These are phyloP conservation scores for Takifugu rubripes DNA, from an alignment of 2,797 vertebrate species.

Conservation along the genomic window DNA sequence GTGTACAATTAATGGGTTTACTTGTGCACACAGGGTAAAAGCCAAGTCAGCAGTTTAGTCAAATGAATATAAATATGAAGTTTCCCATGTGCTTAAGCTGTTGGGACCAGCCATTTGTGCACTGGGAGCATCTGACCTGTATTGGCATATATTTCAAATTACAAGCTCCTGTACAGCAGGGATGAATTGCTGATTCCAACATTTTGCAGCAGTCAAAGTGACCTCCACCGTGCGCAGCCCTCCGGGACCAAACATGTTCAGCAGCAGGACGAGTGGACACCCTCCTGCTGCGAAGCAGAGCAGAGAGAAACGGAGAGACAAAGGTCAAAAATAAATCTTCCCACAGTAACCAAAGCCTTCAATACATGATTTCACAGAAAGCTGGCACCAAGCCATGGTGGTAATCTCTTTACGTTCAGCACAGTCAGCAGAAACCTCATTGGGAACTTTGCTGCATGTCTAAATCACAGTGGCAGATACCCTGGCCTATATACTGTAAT, in stretches of 20 bases:
- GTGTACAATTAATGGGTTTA: slow-evolving; percentile 1
- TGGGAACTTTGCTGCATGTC: slow-evolving; percentile 50
- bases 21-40: too few relatives aligned
- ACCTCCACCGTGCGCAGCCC: slow-evolving; percentile 56
- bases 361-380: slow-evolving; percentile 30
- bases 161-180: slow-evolving; percentile 50
- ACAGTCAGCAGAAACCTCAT: slow-evolving; percentile 61
- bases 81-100: neutral
- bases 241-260: slow-evolving; percentile 53
- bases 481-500: slow-evolving; percentile 4
- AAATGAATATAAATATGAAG: too few relatives aligned
- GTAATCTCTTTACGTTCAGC: slow-evolving; percentile 52
- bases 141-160: slow-evolving; percentile 26
- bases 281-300: slow-evolving; percentile 45
- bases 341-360: slow-evolving; percentile 17
- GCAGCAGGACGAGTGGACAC: slow-evolving; percentile 34
- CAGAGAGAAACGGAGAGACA: slow-evolving; percentile 33
- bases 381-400: slow-evolving; percentile 19
- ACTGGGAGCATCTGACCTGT: slow-evolving; percentile 14
- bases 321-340: slow-evolving; percentile 52
- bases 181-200: slow-evolving; percentile 61
- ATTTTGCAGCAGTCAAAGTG: slow-evolving; percentile 60
- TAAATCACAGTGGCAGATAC: slow-evolving; percentile 25
- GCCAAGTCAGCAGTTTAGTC: too few relatives aligned
- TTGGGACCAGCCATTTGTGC: slow-evolving; percentile 22